phyloP scores from a whole-genome alignment of 1,140 invertebrate species.

The Lepidurus apus region DNA sequence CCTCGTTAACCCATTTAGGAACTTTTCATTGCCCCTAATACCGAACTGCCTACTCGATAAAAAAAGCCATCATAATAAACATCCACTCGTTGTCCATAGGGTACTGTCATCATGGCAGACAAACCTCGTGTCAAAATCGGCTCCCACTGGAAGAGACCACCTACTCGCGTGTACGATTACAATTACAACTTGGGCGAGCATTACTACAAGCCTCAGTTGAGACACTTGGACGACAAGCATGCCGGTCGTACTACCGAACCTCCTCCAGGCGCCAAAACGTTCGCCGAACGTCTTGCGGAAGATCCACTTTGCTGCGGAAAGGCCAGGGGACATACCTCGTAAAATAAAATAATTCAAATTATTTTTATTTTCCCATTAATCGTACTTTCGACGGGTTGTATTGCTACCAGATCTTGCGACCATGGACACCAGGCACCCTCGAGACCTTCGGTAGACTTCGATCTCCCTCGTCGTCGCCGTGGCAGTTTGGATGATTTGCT shows the following conservation, averaged over 20 bases:
- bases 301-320: slow-evolving; percentile 32
- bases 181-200: slow-evolving; percentile 36
- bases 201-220: slow-evolving; percentile 38
- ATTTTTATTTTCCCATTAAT: not conserved
- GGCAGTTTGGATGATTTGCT: slow-evolving; percentile 28
- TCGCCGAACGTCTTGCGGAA: slow-evolving; percentile 32
- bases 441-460: not conserved
- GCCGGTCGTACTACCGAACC: slow-evolving; percentile 29
- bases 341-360: not conserved
- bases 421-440: not conserved
- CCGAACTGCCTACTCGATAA: not conserved
- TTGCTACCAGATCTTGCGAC: not conserved
- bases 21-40: not conserved
- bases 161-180: slow-evolving; percentile 43
- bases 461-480: not conserved
- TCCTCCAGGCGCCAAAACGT: slow-evolving; percentile 31
- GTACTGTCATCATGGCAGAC: slow-evolving; percentile 24
- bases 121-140: slow-evolving; percentile 30
- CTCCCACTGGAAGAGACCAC: slow-evolving; percentile 34
- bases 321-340: slow-evolving; percentile 20
- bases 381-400: not conserved
- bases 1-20: not conserved
- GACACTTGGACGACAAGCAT: slow-evolving; percentile 35
- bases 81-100: not conserved
- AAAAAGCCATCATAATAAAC: not conserved